Percentiles rank a stretch among this genome's conserved stretches.
Evolutionary conservation across 2,113 vertebrate genomes (phyloP).

Genomic region (Oreocharis arfaki): DNA sequence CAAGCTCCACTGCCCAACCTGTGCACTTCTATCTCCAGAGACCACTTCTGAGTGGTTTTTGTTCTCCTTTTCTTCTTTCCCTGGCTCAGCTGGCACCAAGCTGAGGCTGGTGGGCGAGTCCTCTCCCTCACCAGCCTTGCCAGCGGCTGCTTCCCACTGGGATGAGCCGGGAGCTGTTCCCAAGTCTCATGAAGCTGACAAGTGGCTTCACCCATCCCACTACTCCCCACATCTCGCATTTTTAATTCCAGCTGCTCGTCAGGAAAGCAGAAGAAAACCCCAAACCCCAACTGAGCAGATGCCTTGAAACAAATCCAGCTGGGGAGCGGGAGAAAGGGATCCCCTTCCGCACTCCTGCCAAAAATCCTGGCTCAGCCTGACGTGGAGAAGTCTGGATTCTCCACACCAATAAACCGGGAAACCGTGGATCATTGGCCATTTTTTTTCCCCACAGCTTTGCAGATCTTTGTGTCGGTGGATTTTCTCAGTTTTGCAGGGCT

Average conservation of each 20-base stretch:
- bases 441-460: neutral
- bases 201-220: too few species aligned
- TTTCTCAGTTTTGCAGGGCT: neutral
- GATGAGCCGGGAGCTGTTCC: neutral
- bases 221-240: neutral
- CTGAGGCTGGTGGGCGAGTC: neutral
- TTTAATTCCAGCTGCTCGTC: neutral
- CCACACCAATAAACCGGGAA: accelerated
- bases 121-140: neutral
- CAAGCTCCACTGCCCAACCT: neutral
- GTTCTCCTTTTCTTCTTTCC: neutral
- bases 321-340: neutral
- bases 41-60: neutral
- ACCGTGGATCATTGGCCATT: accelerated
- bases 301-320: neutral
- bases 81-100: neutral
- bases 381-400: neutral
- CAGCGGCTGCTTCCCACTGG: neutral
- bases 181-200: accelerated
- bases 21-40: accelerated
- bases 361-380: neutral
- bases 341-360: neutral
- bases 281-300: neutral
- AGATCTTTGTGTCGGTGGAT: neutral
- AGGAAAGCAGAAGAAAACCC: neutral